phyloP scores from a whole-genome alignment of 2,113 vertebrate genomes.

The Gadus macrocephalus region DNA sequence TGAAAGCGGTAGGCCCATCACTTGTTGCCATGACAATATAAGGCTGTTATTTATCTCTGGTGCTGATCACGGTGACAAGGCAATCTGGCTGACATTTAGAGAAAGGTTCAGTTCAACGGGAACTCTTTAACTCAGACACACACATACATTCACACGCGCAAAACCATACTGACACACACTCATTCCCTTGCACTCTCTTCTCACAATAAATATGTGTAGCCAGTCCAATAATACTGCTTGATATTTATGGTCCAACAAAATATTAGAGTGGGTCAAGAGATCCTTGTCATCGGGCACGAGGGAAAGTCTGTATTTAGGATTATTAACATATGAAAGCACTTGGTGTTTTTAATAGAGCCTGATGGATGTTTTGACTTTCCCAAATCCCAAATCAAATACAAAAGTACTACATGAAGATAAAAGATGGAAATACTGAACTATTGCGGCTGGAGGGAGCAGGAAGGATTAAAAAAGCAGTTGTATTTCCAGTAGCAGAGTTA shows the following conservation, averaged over 20 bases:
- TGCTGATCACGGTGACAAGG: slow-evolving; percentile 51
- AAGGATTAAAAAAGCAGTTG: too few species aligned
- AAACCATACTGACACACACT: background rate
- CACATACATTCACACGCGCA: slow-evolving; percentile 15
- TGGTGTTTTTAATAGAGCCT: background rate
- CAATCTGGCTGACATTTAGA: slow-evolving; percentile 58
- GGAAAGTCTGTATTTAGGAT: slow-evolving; percentile 18
- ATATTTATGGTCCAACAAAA: slow-evolving; percentile 10
- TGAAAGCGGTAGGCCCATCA: slow-evolving; percentile 7
- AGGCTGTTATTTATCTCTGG: slow-evolving; percentile 48
- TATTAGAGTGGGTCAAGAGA: slow-evolving; percentile 8
- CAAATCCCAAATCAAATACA: slow-evolving; percentile 11
- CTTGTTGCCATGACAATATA: slow-evolving; percentile 52
- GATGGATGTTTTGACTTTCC: slow-evolving; percentile 4
- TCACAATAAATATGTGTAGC: slow-evolving; percentile 9
- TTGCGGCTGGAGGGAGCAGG: too few species aligned
- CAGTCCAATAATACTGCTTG: slow-evolving; percentile 8
- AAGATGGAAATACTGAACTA: too few species aligned
- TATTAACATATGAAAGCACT: background rate
- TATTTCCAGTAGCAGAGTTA: too few species aligned
- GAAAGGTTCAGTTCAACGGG: slow-evolving; percentile 48
- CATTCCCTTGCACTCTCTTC: background rate
- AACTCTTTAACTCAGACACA: slow-evolving; percentile 25
- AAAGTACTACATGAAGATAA: too few species aligned
- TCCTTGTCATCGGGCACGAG: slow-evolving; percentile 23